phyloP scores from a whole-genome alignment of 1,140 invertebrate genomes.

The Hyposmocoma kahamanoa region DNA sequence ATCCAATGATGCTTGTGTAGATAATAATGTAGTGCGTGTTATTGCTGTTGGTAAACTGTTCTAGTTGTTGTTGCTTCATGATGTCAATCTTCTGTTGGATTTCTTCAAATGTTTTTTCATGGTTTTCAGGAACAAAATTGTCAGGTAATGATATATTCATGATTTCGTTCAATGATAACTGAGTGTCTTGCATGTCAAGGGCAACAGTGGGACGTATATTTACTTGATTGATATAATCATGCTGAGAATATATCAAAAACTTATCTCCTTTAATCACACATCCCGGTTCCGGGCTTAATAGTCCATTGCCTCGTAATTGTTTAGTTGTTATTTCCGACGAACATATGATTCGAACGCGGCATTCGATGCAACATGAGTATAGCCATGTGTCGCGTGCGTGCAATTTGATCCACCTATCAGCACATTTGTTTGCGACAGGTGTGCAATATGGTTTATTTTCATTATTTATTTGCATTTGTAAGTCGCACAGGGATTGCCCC shows the following conservation, averaged over 20 bases:
- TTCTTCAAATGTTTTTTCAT: not conserved
- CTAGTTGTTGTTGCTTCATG: not conserved
- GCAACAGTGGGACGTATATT: not conserved
- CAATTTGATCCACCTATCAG: not conserved
- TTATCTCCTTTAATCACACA: not conserved
- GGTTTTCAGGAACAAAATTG: not conserved
- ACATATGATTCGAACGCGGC: not conserved
- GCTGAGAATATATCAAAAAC: not conserved
- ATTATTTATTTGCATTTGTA: not conserved
- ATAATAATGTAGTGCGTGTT: not conserved
- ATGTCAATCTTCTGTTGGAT: not conserved
- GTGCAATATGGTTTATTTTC: not conserved
- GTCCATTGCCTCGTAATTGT: not conserved
- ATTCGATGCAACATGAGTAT: not conserved
- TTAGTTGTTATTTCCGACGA: not conserved
- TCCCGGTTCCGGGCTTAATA: not conserved
- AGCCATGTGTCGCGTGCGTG: not conserved
- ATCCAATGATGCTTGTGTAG: too few relatives aligned
- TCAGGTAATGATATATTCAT: not conserved
- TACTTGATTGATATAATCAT: not conserved
- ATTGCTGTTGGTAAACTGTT: not conserved
- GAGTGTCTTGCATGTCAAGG: not conserved
- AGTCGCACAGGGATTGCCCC: not conserved
- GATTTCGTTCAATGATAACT: not conserved
- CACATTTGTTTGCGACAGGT: not conserved